phyloP scores from a whole-genome alignment of 2,888 invertebrate genomes.

The Tachina grossa region DNA sequence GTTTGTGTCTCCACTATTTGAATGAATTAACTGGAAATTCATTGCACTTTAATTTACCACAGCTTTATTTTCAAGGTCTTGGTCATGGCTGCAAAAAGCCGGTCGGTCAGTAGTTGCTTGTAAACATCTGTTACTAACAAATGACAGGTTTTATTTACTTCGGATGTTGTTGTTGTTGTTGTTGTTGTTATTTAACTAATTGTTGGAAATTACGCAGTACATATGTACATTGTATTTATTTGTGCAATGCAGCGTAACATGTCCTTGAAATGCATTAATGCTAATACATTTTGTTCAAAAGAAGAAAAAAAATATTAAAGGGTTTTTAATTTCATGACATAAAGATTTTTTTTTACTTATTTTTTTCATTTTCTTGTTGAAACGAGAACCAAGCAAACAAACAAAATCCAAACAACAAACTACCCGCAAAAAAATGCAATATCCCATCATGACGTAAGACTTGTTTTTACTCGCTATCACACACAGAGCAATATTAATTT shows the following conservation, averaged over 20 bases:
- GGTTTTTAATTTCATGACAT: conserved; percentile 29
- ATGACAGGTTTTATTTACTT: conserved; percentile 44
- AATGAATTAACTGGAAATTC: conserved; percentile 9
- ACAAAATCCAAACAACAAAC: no score
- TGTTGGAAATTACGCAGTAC: neutral
- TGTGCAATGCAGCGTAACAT: conserved; percentile 58
- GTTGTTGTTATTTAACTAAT: conserved; percentile 1
- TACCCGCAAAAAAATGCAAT: conserved; percentile 9
- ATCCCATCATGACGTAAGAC: conserved; percentile 12
- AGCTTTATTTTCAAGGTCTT: conserved; percentile 53
- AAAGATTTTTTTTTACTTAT: neutral
- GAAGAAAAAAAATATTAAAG: conserved; percentile 12
- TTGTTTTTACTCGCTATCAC: conserved; percentile 14
- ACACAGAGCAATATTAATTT: neutral
- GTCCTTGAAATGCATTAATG: conserved; percentile 58
- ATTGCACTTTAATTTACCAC: neutral
- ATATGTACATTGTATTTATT: neutral
- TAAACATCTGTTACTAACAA: conserved; percentile 23
- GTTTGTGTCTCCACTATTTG: conserved; percentile 3
- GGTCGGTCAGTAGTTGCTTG: conserved; percentile 24
- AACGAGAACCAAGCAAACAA: neutral
- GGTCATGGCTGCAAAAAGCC: conserved; percentile 50
- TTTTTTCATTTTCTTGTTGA: neutral
- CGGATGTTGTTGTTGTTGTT: neutral
- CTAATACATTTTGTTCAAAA: neutral